Percentiles rank a stretch among this genome's conserved stretches.
Conservation (phyloP, 2,797 vertebrate species). For the Argentina silus region DNA sequence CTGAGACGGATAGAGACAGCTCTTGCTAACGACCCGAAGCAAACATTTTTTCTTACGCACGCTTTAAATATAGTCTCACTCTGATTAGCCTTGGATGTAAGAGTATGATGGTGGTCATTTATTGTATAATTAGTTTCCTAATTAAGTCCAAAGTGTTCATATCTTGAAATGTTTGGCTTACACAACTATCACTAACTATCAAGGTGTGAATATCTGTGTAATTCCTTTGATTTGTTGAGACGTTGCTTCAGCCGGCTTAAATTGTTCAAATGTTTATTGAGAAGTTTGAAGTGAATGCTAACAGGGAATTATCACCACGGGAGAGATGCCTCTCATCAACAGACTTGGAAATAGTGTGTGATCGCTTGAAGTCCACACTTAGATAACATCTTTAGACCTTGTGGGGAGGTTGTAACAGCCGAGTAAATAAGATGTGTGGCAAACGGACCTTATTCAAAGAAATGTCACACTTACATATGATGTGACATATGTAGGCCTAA, state of each 20-base stretch:
- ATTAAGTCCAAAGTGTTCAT: constrained; percentile 1
- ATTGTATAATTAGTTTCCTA: constrained; percentile 17
- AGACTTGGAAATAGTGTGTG: constrained; percentile 64
- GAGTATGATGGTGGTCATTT: constrained; percentile 43
- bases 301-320: constrained; percentile 72
- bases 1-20: no score
- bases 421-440: constrained; percentile 54
- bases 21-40: no score
- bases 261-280: constrained; percentile 77
- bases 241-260: constrained; percentile 41
- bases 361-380: constrained; percentile 62
- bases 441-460: constrained; percentile 54
- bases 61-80: no score
- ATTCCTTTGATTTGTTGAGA: constrained; percentile 45
- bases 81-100: neutral
- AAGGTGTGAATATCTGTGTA: constrained; percentile 60
- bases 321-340: constrained; percentile 69
- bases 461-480: constrained; percentile 65
- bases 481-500: constrained; percentile 37
- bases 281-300: constrained; percentile 63
- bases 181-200: neutral
- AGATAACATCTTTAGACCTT: constrained; percentile 69
- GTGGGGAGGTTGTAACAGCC: constrained; percentile 37
- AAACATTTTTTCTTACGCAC: no score
- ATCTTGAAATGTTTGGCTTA: constrained; percentile 4